phyloP scores from a whole-genome alignment of 2,888 invertebrate species.

The Molorchus minor region DNA sequence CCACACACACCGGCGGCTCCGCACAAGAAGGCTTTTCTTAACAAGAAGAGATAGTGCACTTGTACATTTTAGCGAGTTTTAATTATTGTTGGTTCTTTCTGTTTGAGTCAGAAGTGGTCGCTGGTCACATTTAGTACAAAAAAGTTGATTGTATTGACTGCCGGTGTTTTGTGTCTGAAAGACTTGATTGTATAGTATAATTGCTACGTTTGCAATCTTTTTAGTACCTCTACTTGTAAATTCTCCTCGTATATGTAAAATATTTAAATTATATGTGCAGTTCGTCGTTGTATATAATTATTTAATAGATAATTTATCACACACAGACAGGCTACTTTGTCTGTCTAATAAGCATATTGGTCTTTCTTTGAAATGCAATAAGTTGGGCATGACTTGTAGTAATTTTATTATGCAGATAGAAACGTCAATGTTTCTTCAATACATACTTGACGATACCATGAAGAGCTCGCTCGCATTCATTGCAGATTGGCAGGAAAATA shows the following conservation, averaged over 20 bases:
- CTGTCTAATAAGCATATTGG: constrained; percentile 46
- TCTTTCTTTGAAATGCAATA: constrained; percentile 48
- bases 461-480: too few relatives aligned
- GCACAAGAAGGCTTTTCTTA: constrained; percentile 60
- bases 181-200: constrained; percentile 52
- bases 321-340: constrained; percentile 34
- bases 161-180: constrained; percentile 46
- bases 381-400: constrained; percentile 40
- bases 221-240: constrained; percentile 60
- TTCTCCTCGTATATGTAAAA: constrained; percentile 59
- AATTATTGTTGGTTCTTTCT: constrained; percentile 47
- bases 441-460: background rate
- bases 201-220: constrained; percentile 61
- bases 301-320: constrained; percentile 46
- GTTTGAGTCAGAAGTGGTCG: constrained; percentile 55
- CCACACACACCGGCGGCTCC: constrained; percentile 55
- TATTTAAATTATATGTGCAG: constrained; percentile 59
- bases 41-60: constrained; percentile 62
- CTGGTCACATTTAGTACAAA: constrained; percentile 62
- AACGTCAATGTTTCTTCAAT: constrained; percentile 30
- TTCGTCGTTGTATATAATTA: constrained; percentile 61
- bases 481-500: background rate
- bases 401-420: constrained; percentile 34
- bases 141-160: constrained; percentile 51
- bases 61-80: constrained; percentile 44